Conservation (phyloP, 2,113 vertebrate species). For the Climacteris rufus region DNA sequence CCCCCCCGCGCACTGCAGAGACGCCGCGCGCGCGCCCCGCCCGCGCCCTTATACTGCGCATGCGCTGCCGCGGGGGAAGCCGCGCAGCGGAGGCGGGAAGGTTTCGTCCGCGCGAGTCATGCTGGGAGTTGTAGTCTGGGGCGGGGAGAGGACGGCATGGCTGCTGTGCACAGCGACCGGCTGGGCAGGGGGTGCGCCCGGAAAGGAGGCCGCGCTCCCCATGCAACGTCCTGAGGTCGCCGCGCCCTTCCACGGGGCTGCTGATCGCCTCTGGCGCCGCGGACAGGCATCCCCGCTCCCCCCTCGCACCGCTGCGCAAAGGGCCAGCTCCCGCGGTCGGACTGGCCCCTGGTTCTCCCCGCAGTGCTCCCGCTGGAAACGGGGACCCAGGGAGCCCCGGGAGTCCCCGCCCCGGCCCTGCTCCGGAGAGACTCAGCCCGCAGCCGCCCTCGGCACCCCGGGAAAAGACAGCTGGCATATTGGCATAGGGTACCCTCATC, state of each 20-base stretch:
- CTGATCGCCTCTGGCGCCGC: background rate
- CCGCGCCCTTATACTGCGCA: background rate
- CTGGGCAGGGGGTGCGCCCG: too few relatives aligned
- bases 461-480: too few relatives aligned
- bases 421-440: background rate
- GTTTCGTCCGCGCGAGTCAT: accelerated
- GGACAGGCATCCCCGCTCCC: too few relatives aligned
- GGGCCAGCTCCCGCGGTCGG: background rate
- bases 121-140: background rate
- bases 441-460: background rate
- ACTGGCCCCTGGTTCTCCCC: background rate
- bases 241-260: background rate
- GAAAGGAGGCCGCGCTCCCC: too few relatives aligned
- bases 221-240: background rate
- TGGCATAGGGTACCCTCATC: accelerated
- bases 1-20: slow-evolving; percentile 61
- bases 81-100: accelerated
- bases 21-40: slow-evolving; percentile 31
- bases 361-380: background rate
- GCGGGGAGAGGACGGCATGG: accelerated
- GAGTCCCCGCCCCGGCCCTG: background rate
- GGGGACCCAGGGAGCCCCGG: background rate
- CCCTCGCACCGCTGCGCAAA: background rate
- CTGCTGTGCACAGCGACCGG: accelerated
- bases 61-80: accelerated